A percentile compares a stretch with the other conserved stretches of the same genome.
Conservation (phyloP, 2,888 invertebrate genomes). For the Hipparchia sbordonii region DNA sequence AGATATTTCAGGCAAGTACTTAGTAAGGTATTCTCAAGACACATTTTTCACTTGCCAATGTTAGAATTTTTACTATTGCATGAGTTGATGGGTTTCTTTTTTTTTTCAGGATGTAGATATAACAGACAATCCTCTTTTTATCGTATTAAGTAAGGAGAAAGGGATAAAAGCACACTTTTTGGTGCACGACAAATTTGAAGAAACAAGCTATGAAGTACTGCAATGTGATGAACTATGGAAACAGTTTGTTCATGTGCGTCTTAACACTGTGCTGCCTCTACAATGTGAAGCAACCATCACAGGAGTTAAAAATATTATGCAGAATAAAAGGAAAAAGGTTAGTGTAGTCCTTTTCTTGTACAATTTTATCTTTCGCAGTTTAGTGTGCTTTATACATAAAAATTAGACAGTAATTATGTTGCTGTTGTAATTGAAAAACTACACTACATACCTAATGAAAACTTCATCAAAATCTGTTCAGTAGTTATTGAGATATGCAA, state of each 20-base stretch:
- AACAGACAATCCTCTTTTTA: slow-evolving; percentile 89
- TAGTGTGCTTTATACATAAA: no score
- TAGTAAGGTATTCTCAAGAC: neutral
- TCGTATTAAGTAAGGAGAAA: slow-evolving; percentile 79
- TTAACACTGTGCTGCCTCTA: slow-evolving; percentile 86
- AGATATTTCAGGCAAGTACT: slow-evolving; percentile 79
- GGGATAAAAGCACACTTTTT: slow-evolving; percentile 86
- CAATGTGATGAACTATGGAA: slow-evolving; percentile 85
- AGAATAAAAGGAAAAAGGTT: slow-evolving; percentile 86
- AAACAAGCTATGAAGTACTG: slow-evolving; percentile 85
- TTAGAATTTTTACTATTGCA: neutral
- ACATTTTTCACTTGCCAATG: neutral
- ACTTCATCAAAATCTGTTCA: no score
- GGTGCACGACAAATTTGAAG: slow-evolving; percentile 88
- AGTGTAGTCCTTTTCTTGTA: slow-evolving; percentile 13
- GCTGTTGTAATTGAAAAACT: no score
- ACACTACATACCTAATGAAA: no score
- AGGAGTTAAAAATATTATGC: slow-evolving; percentile 85
- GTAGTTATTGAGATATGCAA: no score
- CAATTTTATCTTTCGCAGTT: no score
- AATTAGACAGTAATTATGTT: no score
- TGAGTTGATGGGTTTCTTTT: neutral
- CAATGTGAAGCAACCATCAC: slow-evolving; percentile 83
- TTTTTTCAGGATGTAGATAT: slow-evolving; percentile 86
- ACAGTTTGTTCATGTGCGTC: slow-evolving; percentile 87